phyloP scores from a whole-genome alignment of 2,113 vertebrate genomes.

The Mastomys coucha region DNA sequence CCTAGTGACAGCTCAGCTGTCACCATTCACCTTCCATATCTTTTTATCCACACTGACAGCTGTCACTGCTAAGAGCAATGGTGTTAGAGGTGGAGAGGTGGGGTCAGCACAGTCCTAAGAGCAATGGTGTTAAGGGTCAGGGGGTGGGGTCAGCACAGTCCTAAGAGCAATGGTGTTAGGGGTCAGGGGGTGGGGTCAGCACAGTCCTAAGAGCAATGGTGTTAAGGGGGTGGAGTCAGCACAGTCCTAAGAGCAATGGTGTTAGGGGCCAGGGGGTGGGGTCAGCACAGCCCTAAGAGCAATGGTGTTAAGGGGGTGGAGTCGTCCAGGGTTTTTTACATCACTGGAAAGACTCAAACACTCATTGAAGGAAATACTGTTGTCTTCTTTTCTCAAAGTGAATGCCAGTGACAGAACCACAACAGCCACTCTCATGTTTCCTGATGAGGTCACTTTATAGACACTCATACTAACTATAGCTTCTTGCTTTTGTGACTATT shows the following conservation, averaged over 20 bases:
- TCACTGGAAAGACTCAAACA: neutral
- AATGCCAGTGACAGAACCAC: neutral
- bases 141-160: too few species aligned
- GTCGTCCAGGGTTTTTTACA: neutral
- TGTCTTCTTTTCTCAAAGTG: constrained; percentile 6
- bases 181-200: too few species aligned
- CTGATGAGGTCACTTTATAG: neutral
- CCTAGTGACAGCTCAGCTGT: neutral
- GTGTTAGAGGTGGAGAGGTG: neutral
- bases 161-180: too few species aligned
- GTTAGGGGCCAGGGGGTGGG: too few species aligned
- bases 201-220: too few species aligned
- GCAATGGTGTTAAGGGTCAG: too few species aligned
- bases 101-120: too few species aligned
- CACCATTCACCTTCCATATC: neutral
- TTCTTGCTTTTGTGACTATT: neutral
- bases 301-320: neutral
- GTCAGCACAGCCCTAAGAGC: too few species aligned
- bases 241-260: too few species aligned
- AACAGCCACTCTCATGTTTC: neutral
- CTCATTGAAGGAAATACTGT: neutral
- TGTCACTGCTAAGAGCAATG: neutral
- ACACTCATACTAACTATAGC: neutral
- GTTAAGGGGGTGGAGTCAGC: too few species aligned
- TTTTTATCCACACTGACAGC: neutral